phyloP scores from a whole-genome alignment of 2,113 vertebrate species.

The Heterotilapia buettikoferi region DNA sequence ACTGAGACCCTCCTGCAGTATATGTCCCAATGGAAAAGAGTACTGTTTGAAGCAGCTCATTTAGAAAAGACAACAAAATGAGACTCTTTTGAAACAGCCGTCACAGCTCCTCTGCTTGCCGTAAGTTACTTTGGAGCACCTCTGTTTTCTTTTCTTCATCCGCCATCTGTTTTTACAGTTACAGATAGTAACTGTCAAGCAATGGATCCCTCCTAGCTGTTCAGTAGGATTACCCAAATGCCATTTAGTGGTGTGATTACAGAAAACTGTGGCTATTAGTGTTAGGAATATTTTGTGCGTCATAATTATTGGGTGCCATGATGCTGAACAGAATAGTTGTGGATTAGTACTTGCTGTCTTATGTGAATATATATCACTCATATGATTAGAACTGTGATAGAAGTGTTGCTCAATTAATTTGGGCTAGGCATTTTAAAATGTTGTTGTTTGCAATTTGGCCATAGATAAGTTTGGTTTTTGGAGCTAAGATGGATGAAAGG shows the following conservation, averaged over 20 bases:
- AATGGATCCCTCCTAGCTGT: not conserved
- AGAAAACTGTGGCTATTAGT: not conserved
- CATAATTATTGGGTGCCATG: not conserved
- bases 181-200: not conserved
- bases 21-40: not conserved
- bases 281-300: not conserved
- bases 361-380: not conserved
- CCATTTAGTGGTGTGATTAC: not conserved
- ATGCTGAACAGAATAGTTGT: not conserved
- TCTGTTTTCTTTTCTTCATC: not conserved
- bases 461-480: not conserved
- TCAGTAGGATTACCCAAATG: not conserved
- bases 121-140: not conserved
- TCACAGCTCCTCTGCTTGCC: not conserved
- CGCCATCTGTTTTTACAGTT: not conserved
- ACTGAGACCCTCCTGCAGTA: not conserved
- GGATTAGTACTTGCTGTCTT: not conserved
- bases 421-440: not conserved
- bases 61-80: not conserved
- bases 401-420: not conserved
- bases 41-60: not conserved
- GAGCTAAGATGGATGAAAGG: not conserved
- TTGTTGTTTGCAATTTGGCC: not conserved
- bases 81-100: not conserved
- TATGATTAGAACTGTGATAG: not conserved